Evolutionary conservation across 2,797 vertebrate species (phyloP), one percentile per base, ranked within the genome.

Genomic region (Pangasius macronema): DNA sequence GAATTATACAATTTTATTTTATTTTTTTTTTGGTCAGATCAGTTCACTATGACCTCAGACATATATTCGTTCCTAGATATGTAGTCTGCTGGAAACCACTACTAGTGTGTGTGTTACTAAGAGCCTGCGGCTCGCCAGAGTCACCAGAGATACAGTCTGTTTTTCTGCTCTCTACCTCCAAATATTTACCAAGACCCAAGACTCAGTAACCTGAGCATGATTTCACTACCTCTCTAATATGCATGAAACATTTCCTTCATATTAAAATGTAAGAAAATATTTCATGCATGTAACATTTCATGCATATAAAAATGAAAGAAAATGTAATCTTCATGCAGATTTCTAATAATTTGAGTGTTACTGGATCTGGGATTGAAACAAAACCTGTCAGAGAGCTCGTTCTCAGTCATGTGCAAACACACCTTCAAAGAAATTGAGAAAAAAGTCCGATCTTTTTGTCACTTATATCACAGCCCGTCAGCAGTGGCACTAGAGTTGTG

Each of bases 401-500:
- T 67, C 6, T 83, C 13, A 5, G 8, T 67, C 18, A 42, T 18
- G 57, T 46, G 36, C 59, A 9, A 63, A n/a, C 55, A 59, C 18
- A 49, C 24, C 30, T 13, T 55, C 67, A 70, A 55, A 55, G 63
- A 24, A 70, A 27, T 11, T 61, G 49, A 77, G 70, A 27, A 39
- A 39, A 83, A 42, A 65, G 53, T 73, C 51, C 16, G 14, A 79
- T 46, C 51, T 22, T 30, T 49, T 53, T 27, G 51, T 70, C 49
- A 36, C 49, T 39, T 87, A 72, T 89, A 77, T 67, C 81, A 79
- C 82, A 57, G 88, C 80, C 88, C 55, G 89, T 90, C 85, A 89
- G 89, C 88, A 90, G 67, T 83, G 90, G 73, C 91, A 90, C 90
- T 89, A 84, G 72, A 68, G 55, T 61, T 84, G 86, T 87, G 83